These are phyloP conservation scores for Bombus waltoni DNA, from an alignment of 1,140 invertebrate species.

Conservation along the genomic window DNA sequence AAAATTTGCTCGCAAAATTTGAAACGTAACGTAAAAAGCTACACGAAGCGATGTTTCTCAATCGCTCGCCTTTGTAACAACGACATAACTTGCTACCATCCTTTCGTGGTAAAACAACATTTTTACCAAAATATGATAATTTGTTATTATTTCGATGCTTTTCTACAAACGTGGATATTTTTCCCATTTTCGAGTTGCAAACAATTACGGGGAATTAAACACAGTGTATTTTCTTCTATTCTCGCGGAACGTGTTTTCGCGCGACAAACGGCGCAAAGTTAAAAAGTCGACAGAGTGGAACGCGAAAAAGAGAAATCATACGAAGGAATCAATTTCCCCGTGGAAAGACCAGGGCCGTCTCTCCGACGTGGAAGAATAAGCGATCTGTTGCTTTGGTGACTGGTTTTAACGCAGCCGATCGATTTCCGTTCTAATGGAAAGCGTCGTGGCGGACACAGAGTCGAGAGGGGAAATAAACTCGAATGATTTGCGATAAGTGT, in stretches of 20 bases:
- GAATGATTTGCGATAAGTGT: slow-evolving; percentile 31
- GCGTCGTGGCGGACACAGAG: neutral
- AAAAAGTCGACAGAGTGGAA: neutral
- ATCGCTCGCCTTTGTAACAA: too few species aligned
- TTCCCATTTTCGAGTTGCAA: too few species aligned
- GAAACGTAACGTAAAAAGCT: too few species aligned
- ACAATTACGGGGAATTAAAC: too few species aligned
- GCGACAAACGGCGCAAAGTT: neutral
- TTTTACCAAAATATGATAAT: too few species aligned
- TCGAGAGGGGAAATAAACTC: slow-evolving; percentile 24
- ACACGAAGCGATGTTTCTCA: too few species aligned
- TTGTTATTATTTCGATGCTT: too few species aligned
- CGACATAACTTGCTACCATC: too few species aligned
- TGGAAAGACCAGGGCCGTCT: neutral
- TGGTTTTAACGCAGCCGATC: slow-evolving; percentile 8
- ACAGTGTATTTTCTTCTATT: neutral
- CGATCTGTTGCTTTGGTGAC: slow-evolving; percentile 30
- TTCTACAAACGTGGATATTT: too few species aligned
- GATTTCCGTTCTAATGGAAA: slow-evolving; percentile 38
- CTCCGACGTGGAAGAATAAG: slow-evolving; percentile 19
- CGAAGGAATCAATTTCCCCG: slow-evolving; percentile 5
- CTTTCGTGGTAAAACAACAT: too few species aligned
- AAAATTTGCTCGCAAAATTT: too few species aligned
- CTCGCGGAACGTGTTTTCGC: neutral
- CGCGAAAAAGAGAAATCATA: neutral